Percentiles rank a stretch among this genome's conserved stretches.
phyloP scores from a whole-genome alignment of 2,888 invertebrate genomes.

The Napeogenes sylphis region DNA sequence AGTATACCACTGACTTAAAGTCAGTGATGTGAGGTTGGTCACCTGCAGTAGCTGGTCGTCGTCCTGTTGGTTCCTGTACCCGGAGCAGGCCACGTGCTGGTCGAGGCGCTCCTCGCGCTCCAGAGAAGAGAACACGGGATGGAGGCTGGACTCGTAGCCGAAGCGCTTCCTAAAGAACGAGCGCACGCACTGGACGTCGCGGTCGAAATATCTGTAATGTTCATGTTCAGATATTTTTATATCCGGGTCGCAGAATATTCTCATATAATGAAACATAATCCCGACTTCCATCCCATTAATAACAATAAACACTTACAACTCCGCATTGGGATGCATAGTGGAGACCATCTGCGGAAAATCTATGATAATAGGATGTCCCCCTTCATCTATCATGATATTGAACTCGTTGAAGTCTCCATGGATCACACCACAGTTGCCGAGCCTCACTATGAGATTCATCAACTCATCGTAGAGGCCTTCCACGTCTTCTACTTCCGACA shows the following conservation, averaged over 20 bases:
- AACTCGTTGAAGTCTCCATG: constrained; percentile 99
- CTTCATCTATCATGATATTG: constrained; percentile 92
- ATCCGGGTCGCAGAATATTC: too few relatives aligned
- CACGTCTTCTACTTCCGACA: constrained; percentile 80
- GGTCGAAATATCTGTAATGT: constrained; percentile 87
- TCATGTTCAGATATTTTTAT: too few relatives aligned
- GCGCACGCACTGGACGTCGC: constrained; percentile 95
- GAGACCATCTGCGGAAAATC: constrained; percentile 99
- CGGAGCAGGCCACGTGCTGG: constrained; percentile 93
- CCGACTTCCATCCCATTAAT: background rate
- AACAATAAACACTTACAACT: constrained; percentile 80
- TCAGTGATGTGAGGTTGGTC: constrained; percentile 2
- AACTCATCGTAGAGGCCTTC: constrained; percentile 92
- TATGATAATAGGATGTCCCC: constrained; percentile 90
- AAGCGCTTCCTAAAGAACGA: constrained; percentile 95
- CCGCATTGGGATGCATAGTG: constrained; percentile 93
- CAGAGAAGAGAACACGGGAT: constrained; percentile 86
- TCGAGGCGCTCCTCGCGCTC: constrained; percentile 90
- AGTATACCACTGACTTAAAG: too few relatives aligned
- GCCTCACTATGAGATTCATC: constrained; percentile 93
- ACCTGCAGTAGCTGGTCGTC: constrained; percentile 83
- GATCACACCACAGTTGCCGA: constrained; percentile 97
- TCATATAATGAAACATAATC: too few relatives aligned
- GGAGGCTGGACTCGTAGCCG: constrained; percentile 89
- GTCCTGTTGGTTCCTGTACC: constrained; percentile 90